Evolutionary conservation across 2,888 invertebrate species (phyloP).

Genomic region (Poecilus cupreus): DNA sequence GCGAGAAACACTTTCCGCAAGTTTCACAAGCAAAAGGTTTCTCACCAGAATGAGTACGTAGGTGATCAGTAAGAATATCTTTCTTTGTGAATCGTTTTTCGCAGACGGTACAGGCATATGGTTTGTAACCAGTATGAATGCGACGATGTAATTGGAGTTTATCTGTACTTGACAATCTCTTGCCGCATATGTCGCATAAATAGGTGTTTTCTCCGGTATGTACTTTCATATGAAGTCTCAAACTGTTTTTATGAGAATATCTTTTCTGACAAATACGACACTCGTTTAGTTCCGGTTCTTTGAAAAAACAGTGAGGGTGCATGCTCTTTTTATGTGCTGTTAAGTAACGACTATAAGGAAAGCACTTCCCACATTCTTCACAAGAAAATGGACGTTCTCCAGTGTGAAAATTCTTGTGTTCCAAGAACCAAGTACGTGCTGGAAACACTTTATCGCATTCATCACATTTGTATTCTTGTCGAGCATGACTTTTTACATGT

Average conservation of each 20-base stretch:
- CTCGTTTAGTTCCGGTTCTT: constrained; percentile 67
- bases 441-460: constrained; percentile 52
- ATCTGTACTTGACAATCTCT: constrained; percentile 68
- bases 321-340: constrained; percentile 70
- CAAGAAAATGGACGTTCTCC: constrained; percentile 70
- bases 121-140: constrained; percentile 69
- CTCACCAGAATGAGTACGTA: constrained; percentile 69
- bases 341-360: constrained; percentile 68
- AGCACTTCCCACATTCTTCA: constrained; percentile 60
- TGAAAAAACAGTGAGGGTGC: constrained; percentile 64
- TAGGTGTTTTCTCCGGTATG: constrained; percentile 69
- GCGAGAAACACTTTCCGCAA: constrained; percentile 69
- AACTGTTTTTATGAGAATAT: constrained; percentile 71
- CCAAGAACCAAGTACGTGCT: constrained; percentile 58
- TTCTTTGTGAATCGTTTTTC: constrained; percentile 69
- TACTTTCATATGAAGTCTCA: constrained; percentile 70
- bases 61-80: constrained; percentile 68
- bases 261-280: constrained; percentile 71
- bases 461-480: constrained; percentile 52
- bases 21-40: constrained; percentile 69
- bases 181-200: constrained; percentile 69
- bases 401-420: constrained; percentile 67
- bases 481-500: constrained; percentile 43
- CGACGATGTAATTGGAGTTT: constrained; percentile 68
- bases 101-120: constrained; percentile 68